Percentiles rank a stretch among this genome's conserved stretches.
Evolutionary conservation across 1,140 invertebrate species (phyloP).

Genomic region (Ceratina australensis): DNA sequence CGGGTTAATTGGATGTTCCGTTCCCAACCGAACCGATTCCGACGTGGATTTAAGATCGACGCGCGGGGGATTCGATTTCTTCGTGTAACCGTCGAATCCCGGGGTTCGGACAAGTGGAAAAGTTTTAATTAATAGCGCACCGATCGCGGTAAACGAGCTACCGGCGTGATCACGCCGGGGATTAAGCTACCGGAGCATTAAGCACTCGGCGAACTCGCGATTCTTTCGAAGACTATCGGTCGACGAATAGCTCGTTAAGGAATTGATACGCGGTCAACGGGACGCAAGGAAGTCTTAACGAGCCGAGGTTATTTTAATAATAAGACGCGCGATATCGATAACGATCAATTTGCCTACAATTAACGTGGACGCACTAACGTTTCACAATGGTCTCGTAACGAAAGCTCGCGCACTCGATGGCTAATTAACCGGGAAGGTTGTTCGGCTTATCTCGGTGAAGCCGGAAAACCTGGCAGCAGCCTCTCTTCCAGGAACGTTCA

Average conservation of each 20-base stretch:
- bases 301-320: neutral
- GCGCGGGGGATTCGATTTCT: neutral
- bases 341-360: constrained; percentile 15
- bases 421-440: constrained; percentile 5
- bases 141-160: neutral
- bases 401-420: neutral
- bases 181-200: too few relatives aligned
- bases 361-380: constrained; percentile 17
- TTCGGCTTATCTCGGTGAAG: neutral
- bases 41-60: neutral
- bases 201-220: neutral
- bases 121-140: constrained; percentile 23
- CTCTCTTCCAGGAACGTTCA: neutral
- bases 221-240: neutral
- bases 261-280: neutral
- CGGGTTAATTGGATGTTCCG: constrained; percentile 9
- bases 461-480: neutral
- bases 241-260: neutral
- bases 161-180: neutral
- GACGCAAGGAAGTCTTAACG: too few relatives aligned
- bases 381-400: neutral
- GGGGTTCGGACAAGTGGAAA: neutral
- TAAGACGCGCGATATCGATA: neutral
- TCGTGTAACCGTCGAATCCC: neutral
- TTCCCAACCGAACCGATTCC: neutral